Conservation (phyloP, 2,888 invertebrate genomes). For the Tholera decimalis region DNA sequence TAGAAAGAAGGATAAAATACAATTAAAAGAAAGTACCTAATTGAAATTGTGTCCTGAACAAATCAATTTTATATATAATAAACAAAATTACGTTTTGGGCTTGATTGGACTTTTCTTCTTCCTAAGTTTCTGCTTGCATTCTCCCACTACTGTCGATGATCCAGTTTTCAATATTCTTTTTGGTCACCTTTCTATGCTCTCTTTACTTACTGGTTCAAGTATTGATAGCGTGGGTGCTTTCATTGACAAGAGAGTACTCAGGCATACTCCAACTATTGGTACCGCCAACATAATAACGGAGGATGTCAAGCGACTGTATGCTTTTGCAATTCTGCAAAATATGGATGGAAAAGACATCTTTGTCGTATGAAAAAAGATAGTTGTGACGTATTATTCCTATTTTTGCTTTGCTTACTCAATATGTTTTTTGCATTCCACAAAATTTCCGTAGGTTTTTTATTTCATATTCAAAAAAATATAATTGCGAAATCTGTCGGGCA, state of each 20-base stretch:
- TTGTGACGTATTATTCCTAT: constrained; percentile 2
- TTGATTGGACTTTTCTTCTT: too few relatives aligned
- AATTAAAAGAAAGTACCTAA: too few relatives aligned
- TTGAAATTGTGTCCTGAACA: too few relatives aligned
- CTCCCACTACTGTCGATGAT: background rate
- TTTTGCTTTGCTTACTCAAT: constrained; percentile 19
- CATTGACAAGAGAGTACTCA: constrained; percentile 46
- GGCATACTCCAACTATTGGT: constrained; percentile 28
- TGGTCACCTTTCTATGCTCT: constrained; percentile 1
- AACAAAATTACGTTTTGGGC: too few relatives aligned
- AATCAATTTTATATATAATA: too few relatives aligned
- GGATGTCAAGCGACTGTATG: constrained; percentile 26
- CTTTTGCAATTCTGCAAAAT: constrained; percentile 19
- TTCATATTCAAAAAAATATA: too few relatives aligned
- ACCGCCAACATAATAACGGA: constrained; percentile 25
- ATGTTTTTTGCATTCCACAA: too few relatives aligned
- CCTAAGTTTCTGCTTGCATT: background rate
- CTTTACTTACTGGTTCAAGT: constrained; percentile 15
- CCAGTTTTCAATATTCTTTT: background rate
- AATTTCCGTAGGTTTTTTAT: too few relatives aligned
- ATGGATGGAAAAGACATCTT: constrained; percentile 2
- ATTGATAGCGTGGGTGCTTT: constrained; percentile 21
- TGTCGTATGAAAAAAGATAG: background rate
- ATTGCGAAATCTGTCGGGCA: too few relatives aligned
- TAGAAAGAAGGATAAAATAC: too few relatives aligned